Evolutionary conservation across 2,888 invertebrate species (phyloP), one percentile per base, ranked within the genome.

Genomic region (Gandaritis pyraliata): DNA sequence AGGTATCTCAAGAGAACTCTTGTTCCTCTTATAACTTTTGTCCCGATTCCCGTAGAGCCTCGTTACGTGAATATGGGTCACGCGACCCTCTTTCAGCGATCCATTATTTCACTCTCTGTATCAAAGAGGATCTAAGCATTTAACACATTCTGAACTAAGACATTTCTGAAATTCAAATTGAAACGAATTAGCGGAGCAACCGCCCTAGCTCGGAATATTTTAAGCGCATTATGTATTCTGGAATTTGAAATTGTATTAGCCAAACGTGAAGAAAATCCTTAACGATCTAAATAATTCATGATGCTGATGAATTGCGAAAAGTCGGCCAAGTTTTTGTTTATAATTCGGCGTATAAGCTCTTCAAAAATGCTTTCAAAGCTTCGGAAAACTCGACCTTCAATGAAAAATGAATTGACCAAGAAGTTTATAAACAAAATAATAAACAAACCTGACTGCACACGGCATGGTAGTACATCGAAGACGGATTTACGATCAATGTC

Each of bases 51-150:
- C 62, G 38, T 58, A 58, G 43, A 69, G 73, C 66, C 68, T 74
- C 69, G 71, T 75, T 72, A 65, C 60, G 59, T 50, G 66, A 69
- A 81, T 74, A 62, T 81, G 66, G 82, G 82, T 78, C 81, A 76
- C 66, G 72, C 78, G 74, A 74, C 71, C 64, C 67, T 16, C 59
- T 63, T 58, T 58, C 52, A 66, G 56, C 64, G 48, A 51, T 59
- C 61, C 63, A 50, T 46, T 62, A 55, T 65, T 66, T 53, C 45
- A 11, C 49, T 56, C 46, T 73, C 64, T 69, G 58, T 65, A 38
- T 65, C 39, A 39, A 10, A 23, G 15, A 23, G 30, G 23, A 12
- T 15, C 56, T 52, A 43, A 23, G 23, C 18, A 36, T 47, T 36
- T 38, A 52, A 48, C 43, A 41, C 29, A 39, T 10, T 23, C 13